phyloP scores from a whole-genome alignment of 1,140 invertebrate genomes.

The Zaprionus capensis region DNA sequence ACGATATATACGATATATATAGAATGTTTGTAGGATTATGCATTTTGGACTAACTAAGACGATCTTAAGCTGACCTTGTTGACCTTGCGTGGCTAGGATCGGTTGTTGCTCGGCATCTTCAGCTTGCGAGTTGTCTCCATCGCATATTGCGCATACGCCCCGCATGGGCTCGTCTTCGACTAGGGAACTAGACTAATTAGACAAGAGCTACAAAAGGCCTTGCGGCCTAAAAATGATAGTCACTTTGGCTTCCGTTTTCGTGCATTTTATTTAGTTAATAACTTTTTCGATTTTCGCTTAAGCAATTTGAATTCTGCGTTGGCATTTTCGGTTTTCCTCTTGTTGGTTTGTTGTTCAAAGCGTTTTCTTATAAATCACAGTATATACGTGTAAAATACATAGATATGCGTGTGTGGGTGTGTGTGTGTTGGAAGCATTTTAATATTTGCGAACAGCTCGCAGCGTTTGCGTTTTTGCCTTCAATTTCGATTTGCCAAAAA shows the following conservation, averaged over 20 bases:
- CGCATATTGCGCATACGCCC: neutral
- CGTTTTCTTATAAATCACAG: slow-evolving; percentile 83
- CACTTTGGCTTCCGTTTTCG: slow-evolving; percentile 69
- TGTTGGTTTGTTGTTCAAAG: slow-evolving; percentile 64
- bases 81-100: slow-evolving; percentile 24
- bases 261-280: slow-evolving; percentile 80
- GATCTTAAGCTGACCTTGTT: slow-evolving; percentile 81
- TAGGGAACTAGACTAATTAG: neutral
- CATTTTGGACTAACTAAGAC: slow-evolving; percentile 67
- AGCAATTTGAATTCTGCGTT: slow-evolving; percentile 68
- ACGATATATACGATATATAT: slow-evolving; percentile 43
- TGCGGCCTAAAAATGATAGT: slow-evolving; percentile 66
- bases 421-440: slow-evolving; percentile 43
- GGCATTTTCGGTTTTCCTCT: slow-evolving; percentile 50
- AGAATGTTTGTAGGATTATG: slow-evolving; percentile 62
- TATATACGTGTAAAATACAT: slow-evolving; percentile 82
- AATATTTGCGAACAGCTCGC: slow-evolving; percentile 67
- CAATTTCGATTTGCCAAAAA: slow-evolving; percentile 40
- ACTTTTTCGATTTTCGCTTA: slow-evolving; percentile 62
- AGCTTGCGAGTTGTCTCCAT: neutral
- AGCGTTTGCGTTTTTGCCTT: slow-evolving; percentile 47
- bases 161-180: neutral
- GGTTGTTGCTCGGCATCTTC: neutral
- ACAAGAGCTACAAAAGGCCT: slow-evolving; percentile 30
- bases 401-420: slow-evolving; percentile 57